phyloP scores from a whole-genome alignment of 2,888 invertebrate genomes.

The Eretmocerus hayati region DNA sequence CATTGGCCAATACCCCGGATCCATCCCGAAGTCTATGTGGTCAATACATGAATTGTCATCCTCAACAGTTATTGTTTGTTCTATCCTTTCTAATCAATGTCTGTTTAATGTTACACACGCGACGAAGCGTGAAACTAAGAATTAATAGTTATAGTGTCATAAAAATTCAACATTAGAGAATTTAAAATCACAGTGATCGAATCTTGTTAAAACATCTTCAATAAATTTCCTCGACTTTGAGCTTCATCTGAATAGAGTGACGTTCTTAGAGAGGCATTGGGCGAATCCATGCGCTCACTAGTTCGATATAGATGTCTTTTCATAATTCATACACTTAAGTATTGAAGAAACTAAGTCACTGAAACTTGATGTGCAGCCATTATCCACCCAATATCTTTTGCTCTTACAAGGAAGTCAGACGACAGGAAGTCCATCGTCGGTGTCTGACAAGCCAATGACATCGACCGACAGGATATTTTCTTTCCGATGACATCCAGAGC shows the following conservation, averaged over 20 bases:
- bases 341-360: conserved; percentile 10
- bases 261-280: conserved; percentile 12
- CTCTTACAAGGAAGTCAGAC: conserved; percentile 5
- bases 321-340: conserved; percentile 7
- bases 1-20: conserved; percentile 36
- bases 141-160: too few species aligned
- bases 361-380: conserved; percentile 13
- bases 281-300: conserved; percentile 18
- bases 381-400: conserved; percentile 12
- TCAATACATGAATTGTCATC: too few species aligned
- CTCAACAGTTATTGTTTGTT: too few species aligned
- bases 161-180: too few species aligned
- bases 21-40: too few species aligned
- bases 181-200: too few species aligned
- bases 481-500: neutral
- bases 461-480: neutral
- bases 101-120: too few species aligned
- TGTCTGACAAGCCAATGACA: conserved; percentile 8
- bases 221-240: too few species aligned
- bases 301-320: conserved; percentile 28
- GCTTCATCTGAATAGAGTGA: too few species aligned
- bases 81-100: too few species aligned
- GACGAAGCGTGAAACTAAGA: too few species aligned
- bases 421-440: conserved; percentile 1
- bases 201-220: too few species aligned